Conservation (phyloP, 2,888 invertebrate species). For the Lepidochrysops patricia region DNA sequence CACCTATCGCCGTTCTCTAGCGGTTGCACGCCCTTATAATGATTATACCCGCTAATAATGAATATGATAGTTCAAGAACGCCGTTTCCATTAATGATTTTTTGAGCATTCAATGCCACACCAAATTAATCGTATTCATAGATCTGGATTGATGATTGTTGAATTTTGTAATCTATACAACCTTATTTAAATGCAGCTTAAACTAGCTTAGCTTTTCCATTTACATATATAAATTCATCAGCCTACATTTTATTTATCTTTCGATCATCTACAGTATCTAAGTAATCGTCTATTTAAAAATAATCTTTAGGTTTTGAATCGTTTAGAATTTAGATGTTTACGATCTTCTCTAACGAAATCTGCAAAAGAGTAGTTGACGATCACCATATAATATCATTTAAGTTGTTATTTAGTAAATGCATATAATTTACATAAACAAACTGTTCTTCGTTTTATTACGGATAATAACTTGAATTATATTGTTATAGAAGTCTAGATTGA, state of each 20-base stretch:
- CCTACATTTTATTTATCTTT: too few species aligned
- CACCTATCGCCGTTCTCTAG: constrained; percentile 21
- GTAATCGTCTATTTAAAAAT: too few species aligned
- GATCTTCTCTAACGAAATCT: too few species aligned
- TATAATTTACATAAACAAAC: background rate
- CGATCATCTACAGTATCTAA: too few species aligned
- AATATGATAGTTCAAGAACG: constrained; percentile 9
- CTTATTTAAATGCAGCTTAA: background rate
- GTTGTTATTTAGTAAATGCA: too few species aligned
- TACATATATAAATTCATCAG: too few species aligned
- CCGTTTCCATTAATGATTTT: constrained; percentile 8
- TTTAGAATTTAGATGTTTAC: too few species aligned
- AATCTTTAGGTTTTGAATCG: too few species aligned
- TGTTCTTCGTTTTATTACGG: background rate
- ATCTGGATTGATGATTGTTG: background rate
- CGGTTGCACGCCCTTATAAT: constrained; percentile 14
- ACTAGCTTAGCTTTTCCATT: background rate
- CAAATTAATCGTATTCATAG: constrained; percentile 1
- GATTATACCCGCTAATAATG: constrained; percentile 8
- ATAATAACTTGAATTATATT: background rate
- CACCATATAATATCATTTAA: too few species aligned
- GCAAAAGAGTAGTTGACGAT: too few species aligned
- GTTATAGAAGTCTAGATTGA: background rate
- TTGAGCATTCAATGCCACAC: background rate
- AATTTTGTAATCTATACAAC: background rate